Evolutionary conservation across 2,888 invertebrate genomes (phyloP), one percentile per base, ranked within the genome.

Genomic region (Embidobia sp.): DNA sequence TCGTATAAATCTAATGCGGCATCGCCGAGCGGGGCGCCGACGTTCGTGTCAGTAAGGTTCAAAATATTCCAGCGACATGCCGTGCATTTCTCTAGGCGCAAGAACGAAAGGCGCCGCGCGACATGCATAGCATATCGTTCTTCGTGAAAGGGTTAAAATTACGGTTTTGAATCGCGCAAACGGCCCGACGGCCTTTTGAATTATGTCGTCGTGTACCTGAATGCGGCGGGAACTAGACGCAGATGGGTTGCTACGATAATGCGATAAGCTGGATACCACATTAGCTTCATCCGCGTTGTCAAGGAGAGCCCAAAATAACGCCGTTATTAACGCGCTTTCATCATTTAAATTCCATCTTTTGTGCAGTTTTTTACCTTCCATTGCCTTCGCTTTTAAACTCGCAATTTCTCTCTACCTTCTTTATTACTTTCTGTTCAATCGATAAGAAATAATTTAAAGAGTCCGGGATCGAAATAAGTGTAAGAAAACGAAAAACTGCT

Each of bases 51-150:
- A 46, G 42, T 22, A 42, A 67, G 53, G 77, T 73, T 67, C 55
- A 73, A 77, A 77, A 77, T 67, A 67, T 77, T 67, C 66, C 44
- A 33, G 35, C 63, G 77, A 67, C 77, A 73, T 77, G 77, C 72
- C 77, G 16, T 33, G 72, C 77, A 72, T 77, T 77, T 77, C 77
- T 72, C 72, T 35, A 55, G 61, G 77, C 70, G 66, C 40, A 48
- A 59, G 66, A 66, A 72, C 57, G 70, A 76, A 51, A 59, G 51
- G 37, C 46, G 66, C 13, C 48, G 59, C 59, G 66, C 33, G 64
- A 48, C 72, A 61, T 72, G 72, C 67, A 67, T 67, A 49, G 66
- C 66, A 66, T 53, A 72, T 67, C 72, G 53, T 42, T 59, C 46
- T 2, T 29, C 51, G 49, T 77, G 69, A 77, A 77, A 77, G 67